Percentiles rank a stretch among this genome's conserved stretches.
Conservation (phyloP, 2,888 invertebrate genomes). For the Morpho helenor region DNA sequence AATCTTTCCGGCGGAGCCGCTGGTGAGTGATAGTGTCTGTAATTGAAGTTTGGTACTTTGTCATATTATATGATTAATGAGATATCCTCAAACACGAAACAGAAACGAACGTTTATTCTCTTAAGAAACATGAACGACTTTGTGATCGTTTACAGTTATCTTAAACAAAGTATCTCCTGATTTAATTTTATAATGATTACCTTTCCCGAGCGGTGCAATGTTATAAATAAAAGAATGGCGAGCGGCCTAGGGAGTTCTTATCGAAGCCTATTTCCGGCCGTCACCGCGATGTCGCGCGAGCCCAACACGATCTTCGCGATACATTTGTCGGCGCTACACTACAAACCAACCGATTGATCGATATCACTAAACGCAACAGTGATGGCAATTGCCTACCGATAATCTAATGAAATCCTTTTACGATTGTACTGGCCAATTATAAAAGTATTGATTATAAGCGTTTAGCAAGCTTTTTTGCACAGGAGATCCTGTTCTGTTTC, state of each 20-base stretch:
- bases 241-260: slow-evolving; percentile 70
- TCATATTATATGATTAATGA: too few relatives aligned
- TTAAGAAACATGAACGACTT: too few relatives aligned
- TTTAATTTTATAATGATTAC: slow-evolving; percentile 72
- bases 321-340: slow-evolving; percentile 73
- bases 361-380: slow-evolving; percentile 56
- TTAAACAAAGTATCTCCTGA: slow-evolving; percentile 42
- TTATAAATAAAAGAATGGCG: slow-evolving; percentile 54
- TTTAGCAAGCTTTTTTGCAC: slow-evolving; percentile 19
- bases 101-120: too few relatives aligned
- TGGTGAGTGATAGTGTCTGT: too few relatives aligned
- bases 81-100: too few relatives aligned
- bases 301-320: slow-evolving; percentile 70
- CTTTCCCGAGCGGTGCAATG: slow-evolving; percentile 66
- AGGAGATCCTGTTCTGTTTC: slow-evolving; percentile 26
- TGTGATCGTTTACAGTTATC: too few relatives aligned
- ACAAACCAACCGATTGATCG: slow-evolving; percentile 49
- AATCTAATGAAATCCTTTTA: slow-evolving; percentile 60
- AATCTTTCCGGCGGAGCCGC: too few relatives aligned
- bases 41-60: too few relatives aligned
- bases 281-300: slow-evolving; percentile 59
- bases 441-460: slow-evolving; percentile 26
- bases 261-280: slow-evolving; percentile 76
- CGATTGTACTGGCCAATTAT: slow-evolving; percentile 39
- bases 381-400: slow-evolving; percentile 63